phyloP scores from a whole-genome alignment of 2,797 vertebrate genomes.

The Dipus sagitta region DNA sequence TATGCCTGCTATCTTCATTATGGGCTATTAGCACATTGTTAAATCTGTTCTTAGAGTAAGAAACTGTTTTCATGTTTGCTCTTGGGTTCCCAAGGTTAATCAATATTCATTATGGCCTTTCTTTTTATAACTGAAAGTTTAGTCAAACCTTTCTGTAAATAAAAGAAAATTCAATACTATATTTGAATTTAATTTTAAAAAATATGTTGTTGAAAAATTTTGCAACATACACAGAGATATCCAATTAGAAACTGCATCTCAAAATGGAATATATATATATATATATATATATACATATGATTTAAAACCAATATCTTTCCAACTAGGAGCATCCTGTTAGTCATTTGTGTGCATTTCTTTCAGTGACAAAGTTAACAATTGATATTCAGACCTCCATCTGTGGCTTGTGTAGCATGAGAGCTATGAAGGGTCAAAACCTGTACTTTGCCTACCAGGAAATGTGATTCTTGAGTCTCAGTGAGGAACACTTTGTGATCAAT shows the following conservation, averaged over 20 bases:
- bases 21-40: constrained; percentile 77
- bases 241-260: not conserved
- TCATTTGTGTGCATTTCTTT: not conserved
- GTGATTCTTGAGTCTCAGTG: not conserved
- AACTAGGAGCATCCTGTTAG: constrained; percentile 20
- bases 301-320: constrained; percentile 23
- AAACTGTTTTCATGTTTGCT: constrained; percentile 80
- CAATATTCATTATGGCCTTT: constrained; percentile 71
- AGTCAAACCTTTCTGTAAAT: constrained; percentile 58
- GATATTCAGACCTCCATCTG: constrained; percentile 1
- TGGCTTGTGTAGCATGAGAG: not conserved
- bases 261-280: not conserved
- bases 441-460: not conserved
- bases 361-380: constrained; percentile 26
- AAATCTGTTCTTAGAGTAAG: constrained; percentile 73
- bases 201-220: constrained; percentile 56
- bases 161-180: constrained; percentile 48
- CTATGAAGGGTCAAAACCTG: not conserved
- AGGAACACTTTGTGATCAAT: constrained; percentile 8
- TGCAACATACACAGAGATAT: constrained; percentile 2
- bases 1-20: constrained; percentile 78
- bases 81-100: constrained; percentile 76
- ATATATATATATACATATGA: not conserved
- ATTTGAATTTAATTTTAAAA: constrained; percentile 55
- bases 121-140: constrained; percentile 58